Conservation (phyloP, 2,113 vertebrate genomes). For the Notothenia coriiceps region DNA sequence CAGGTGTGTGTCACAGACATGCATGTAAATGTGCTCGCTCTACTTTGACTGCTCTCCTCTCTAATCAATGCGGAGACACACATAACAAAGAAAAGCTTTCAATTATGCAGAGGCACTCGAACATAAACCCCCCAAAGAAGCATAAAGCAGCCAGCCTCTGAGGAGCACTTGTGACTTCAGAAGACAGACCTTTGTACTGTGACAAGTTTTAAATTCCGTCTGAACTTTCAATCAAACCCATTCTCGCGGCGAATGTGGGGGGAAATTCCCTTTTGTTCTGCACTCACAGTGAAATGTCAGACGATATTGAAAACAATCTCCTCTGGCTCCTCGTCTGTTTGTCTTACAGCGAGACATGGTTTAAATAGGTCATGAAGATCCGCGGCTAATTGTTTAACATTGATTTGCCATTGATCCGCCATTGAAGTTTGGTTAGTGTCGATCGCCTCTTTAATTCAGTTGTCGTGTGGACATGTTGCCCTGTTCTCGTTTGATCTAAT, state of each 20-base stretch:
- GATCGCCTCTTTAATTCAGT: slow-evolving; percentile 57
- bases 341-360: slow-evolving; percentile 10
- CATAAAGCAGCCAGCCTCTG: slow-evolving; percentile 29
- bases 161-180: slow-evolving; percentile 54
- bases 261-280: slow-evolving; percentile 33
- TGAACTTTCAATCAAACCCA: slow-evolving; percentile 71
- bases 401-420: slow-evolving; percentile 53
- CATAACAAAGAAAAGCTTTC: slow-evolving; percentile 37
- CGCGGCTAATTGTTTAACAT: slow-evolving; percentile 64
- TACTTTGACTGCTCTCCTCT: not conserved
- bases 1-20: slow-evolving; percentile 18
- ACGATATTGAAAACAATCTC: slow-evolving; percentile 33
- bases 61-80: slow-evolving; percentile 45
- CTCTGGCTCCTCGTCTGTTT: slow-evolving; percentile 28
- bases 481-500: slow-evolving; percentile 68
- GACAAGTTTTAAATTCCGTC: slow-evolving; percentile 65
- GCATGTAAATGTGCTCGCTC: not conserved
- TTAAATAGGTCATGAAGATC: slow-evolving; percentile 30
- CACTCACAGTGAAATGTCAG: slow-evolving; percentile 50
- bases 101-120: slow-evolving; percentile 47
- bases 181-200: slow-evolving; percentile 55
- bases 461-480: slow-evolving; percentile 59
- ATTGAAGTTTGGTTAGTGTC: slow-evolving; percentile 45
- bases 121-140: slow-evolving; percentile 34
- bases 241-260: slow-evolving; percentile 19